Evolutionary conservation across 2,888 invertebrate genomes (phyloP), one percentile per base, ranked within the genome.

Genomic region (Paralinhomoeus sp.): DNA sequence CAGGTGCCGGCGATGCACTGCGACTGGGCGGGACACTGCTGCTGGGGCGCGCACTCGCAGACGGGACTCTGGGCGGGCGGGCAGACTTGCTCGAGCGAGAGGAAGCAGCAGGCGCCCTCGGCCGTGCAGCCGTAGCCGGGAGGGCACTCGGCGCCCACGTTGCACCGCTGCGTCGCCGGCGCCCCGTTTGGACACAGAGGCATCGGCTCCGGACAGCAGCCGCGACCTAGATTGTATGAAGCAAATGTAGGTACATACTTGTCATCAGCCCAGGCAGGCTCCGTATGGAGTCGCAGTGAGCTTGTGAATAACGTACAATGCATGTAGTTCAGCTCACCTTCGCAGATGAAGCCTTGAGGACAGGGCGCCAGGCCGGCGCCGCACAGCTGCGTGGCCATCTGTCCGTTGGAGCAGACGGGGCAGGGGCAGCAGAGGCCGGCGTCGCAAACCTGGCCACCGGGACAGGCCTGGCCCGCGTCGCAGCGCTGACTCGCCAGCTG

Each of bases 41-140:
- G 50, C 47, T 55, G 56, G 18, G 52, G 44, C 13, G 58, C 58
- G 47, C 60, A 60, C 47, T 60, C 57, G 46, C 60, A 60, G 36
- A 60, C 51, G 22, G 60, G 54, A 34, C 52, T 53, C 40, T 44
- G 46, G 21, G 18, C 38, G 13, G 38, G 24, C 17, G 53, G 53
- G 37, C 58, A 57, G 9, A 55, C 50, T 17, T 55, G 51, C 24
- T 56, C 56, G 50, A 51, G 49, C 21, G 53, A 51, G 21, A 59
- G 50, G 17, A 50, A 55, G 43, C 59, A 59, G 44, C 59, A 60
- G 23, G 55, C 59, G 17, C 56, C 55, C 42, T 45, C 33, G 31
- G 38, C 50, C n/a, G 51, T 51, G 46, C 57, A 58, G 33, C 57
- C 56, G 47, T 54, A 57, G 13, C 57, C 57, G 7, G 55, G 50